Evolutionary conservation across 2,888 invertebrate species (phyloP), one percentile per base, ranked within the genome.

Genomic region (Neoaliturus tenellus): DNA sequence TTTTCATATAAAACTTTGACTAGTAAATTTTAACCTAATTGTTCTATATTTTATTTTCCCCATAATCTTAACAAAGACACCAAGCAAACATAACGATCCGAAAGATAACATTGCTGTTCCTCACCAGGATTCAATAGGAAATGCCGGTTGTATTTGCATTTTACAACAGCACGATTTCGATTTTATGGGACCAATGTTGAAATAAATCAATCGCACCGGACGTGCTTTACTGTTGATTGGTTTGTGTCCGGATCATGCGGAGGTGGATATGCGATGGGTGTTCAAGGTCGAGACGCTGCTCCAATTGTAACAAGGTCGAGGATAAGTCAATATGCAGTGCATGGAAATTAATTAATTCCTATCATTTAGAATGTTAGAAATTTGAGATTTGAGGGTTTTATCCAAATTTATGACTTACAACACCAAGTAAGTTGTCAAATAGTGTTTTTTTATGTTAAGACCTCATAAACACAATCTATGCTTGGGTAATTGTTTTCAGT

Each of bases 181-280:
- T 62, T 62, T 62, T 62, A 62, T 62, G 62, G 28, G 62, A 62
- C 62, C 62, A 62, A 62, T 62, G 62, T 25, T 28, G 62, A 31
- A 28, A 62, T 62, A 62, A 62, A 62, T 62, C 62, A 62, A 62
- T 62, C 62, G 31, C 28, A 28, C 12, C 31, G 62, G 62, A 62
- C 62, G 62, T 62, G 62, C 31, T 62, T 62, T 62, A 62, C 62
- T 62, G 62, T 62, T 62, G 62, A 62, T 62, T 62, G 62, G 62
- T 14, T 12, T 55, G 31, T 62, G 62, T 62, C 14, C 17, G 14
- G 48, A n/a, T 48, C 17, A 48, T 20, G 55, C 55, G 20, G 55
- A 20, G 55, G 55, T 23, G 62, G 62, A 62, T 28, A 28, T 62
- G 62, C 20, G 14, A 62, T 62, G 28, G 28, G 62, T 28, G 31